Percentiles rank a stretch among this genome's conserved stretches.
These are phyloP conservation scores for Mylabris phalerata DNA, from an alignment of 1,140 invertebrate species.

Conservation along the genomic window DNA sequence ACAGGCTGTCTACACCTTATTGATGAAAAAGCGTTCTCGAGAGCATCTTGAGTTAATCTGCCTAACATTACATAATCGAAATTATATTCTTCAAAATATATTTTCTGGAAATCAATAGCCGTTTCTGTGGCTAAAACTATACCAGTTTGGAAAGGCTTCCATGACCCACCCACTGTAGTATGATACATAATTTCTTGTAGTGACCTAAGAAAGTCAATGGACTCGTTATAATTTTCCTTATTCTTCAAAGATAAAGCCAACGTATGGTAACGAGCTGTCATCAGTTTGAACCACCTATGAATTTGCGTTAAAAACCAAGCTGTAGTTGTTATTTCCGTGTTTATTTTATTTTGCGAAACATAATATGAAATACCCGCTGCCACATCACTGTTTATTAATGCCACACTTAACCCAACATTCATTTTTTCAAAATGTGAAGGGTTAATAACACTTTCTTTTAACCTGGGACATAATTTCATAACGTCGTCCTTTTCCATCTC, in stretches of 20 bases:
- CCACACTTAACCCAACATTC: conserved; percentile 2
- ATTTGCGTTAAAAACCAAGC: neutral
- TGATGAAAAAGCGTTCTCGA: too few species aligned
- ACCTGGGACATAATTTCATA: neutral
- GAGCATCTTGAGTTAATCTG: too few species aligned
- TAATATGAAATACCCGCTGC: neutral
- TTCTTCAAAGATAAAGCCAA: neutral
- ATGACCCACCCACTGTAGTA: neutral
- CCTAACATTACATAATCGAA: too few species aligned
- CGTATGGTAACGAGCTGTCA: neutral
- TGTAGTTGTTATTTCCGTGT: neutral
- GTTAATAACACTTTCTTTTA: conserved; percentile 3
- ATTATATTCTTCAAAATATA: neutral
- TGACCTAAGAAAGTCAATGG: neutral
- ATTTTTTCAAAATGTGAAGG: conserved; percentile 9
- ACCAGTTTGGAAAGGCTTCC: neutral
- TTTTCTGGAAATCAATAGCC: neutral
- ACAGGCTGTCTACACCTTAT: too few species aligned
- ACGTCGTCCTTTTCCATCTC: neutral
- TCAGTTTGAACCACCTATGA: neutral
- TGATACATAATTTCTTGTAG: neutral
- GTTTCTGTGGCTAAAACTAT: neutral
- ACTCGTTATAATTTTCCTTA: neutral
- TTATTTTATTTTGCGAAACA: neutral
- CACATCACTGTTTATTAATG: conserved; percentile 5